Evolutionary conservation across 2,797 vertebrate species (phyloP), one percentile per base, ranked within the genome.

Genomic region (Linurgus olivaceus): DNA sequence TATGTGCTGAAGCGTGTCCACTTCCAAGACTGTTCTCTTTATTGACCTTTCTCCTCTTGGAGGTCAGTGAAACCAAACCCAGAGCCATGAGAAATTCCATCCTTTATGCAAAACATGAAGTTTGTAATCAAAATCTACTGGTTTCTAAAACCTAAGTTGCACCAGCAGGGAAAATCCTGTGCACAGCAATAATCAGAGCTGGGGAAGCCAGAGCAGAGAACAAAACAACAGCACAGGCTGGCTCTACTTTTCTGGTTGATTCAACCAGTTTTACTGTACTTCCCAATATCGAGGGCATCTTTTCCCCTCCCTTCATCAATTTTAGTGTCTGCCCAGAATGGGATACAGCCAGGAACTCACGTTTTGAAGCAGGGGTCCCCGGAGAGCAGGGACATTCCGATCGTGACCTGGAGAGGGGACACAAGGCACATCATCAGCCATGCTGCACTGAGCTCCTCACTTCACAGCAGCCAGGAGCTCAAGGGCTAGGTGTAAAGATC

Each of bases 361-460:
- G 98, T 99, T 98, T 99, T 99, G 95, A 99, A 99, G 98, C 99
- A 99, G 6, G 99, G 99, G 93, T 99, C 99, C 96, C 99, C 99
- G 2, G 99, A 99, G 14, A 99, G 98, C 54, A 99, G 98, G 31
- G 98, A 99, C 99, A 99, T 99, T 73, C 98, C 99, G 0, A 99
- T 99, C 13, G 98, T 99, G 96, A 99, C 98, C 99, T 99, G 84
- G 54, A 63, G 33, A 91, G 37, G 52, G 11, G 48, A 74, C n/a
- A 91, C 37, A 94, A 81, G 47, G 42, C 71, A 79, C 62, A 45
- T 52, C 1, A 1, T 93, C 65, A 96, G 37, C 68, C 44, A 25
- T 3, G 26, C 25, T 86, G 82, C 40, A 24, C 37, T 3, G 10
- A 76, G 82, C 20, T 83, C 74, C 63, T 81, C 29, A 8, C 84